These are phyloP conservation scores for Zophobas atratus DNA, from an alignment of 1,140 invertebrate species.

Conservation along the genomic window DNA sequence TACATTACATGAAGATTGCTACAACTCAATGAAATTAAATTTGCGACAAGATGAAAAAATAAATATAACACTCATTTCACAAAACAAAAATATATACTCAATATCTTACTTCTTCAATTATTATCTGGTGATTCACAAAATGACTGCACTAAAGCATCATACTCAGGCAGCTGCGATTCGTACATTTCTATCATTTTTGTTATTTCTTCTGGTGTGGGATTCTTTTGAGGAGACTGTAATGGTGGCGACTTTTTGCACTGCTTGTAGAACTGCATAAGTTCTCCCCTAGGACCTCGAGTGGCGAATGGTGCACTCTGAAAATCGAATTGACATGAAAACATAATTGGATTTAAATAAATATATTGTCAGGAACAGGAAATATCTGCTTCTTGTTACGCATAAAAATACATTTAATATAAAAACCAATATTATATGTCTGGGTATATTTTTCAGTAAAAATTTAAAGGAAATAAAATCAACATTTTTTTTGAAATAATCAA, in stretches of 20 bases:
- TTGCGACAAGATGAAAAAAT: constrained; percentile 15
- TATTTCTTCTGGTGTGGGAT: constrained; percentile 76
- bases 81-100: constrained; percentile 14
- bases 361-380: too few species aligned
- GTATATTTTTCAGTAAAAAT: too few species aligned
- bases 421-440: too few species aligned
- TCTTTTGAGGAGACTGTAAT: constrained; percentile 75
- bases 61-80: constrained; percentile 18
- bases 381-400: too few species aligned
- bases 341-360: too few species aligned
- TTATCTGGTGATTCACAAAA: constrained; percentile 74
- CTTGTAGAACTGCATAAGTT: constrained; percentile 83
- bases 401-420: too few species aligned
- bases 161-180: constrained; percentile 81
- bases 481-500: too few species aligned
- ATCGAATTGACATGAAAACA: constrained; percentile 3
- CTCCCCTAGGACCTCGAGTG: constrained; percentile 72
- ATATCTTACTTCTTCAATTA: constrained; percentile 64
- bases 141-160: constrained; percentile 80
- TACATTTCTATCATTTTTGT: constrained; percentile 82
- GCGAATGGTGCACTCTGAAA: constrained; percentile 77
- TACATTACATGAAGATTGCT: constrained; percentile 16
- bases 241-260: constrained; percentile 85
- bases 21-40: constrained; percentile 8
- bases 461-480: too few species aligned